Evolutionary conservation across 2,113 vertebrate genomes (phyloP).

Genomic region (Suricata suricatta): DNA sequence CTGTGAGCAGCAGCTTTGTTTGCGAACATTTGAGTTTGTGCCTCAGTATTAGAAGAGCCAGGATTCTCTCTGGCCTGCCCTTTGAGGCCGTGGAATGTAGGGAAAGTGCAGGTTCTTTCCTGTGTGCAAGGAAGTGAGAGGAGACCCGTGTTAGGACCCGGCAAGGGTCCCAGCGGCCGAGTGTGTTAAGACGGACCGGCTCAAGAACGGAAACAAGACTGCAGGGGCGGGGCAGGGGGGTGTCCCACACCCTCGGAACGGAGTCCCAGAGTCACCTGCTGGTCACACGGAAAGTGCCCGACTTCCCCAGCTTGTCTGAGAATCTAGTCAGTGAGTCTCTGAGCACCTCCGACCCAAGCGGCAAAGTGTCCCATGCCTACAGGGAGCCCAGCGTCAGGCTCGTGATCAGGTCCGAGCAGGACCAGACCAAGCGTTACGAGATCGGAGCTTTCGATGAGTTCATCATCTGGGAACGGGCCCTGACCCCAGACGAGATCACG

Average conservation of each 20-base stretch:
- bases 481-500: constrained; percentile 84
- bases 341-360: constrained; percentile 80
- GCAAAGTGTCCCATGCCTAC: constrained; percentile 85
- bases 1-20: neutral
- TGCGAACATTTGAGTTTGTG: neutral
- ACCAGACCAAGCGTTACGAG: constrained; percentile 78
- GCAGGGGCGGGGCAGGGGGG: accelerated
- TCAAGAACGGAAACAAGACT: accelerated
- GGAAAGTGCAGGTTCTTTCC: neutral
- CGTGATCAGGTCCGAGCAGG: constrained; percentile 84
- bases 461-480: constrained; percentile 93
- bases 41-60: accelerated
- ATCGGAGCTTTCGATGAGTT: constrained; percentile 93
- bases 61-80: neutral
- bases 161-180: neutral
- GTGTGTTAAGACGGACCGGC: neutral
- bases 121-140: neutral
- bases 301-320: constrained; percentile 79
- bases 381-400: constrained; percentile 85
- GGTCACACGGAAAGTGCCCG: constrained; percentile 90
- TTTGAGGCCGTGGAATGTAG: neutral
- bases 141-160: too few species aligned
- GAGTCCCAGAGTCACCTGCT: constrained; percentile 90
- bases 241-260: accelerated
- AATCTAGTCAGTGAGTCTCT: constrained; percentile 93